A percentile compares a stretch with the other conserved stretches of the same genome.
Evolutionary conservation across 1,140 invertebrate species (phyloP).

Genomic region (Forficula auricularia): DNA sequence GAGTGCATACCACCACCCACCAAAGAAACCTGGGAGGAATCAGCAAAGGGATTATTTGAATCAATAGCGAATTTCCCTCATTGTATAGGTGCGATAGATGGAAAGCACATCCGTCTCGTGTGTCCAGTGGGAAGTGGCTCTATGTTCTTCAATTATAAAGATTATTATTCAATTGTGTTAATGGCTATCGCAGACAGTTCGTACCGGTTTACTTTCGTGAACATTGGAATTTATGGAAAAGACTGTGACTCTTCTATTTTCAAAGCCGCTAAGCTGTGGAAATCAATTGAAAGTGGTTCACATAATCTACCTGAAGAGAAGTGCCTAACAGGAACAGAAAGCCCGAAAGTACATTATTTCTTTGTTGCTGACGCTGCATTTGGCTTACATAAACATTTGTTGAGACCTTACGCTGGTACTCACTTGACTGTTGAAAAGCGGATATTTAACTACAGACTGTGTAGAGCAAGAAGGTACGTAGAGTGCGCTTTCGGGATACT

Average conservation of each 20-base stretch:
- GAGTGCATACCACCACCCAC: conserved; percentile 11
- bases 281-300: conserved; percentile 9
- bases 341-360: conserved; percentile 14
- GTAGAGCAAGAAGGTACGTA: conserved; percentile 18
- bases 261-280: conserved; percentile 14
- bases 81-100: conserved; percentile 17
- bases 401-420: conserved; percentile 24
- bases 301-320: conserved; percentile 11
- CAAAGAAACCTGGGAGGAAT: conserved; percentile 10
- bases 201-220: conserved; percentile 15
- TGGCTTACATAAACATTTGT: conserved; percentile 22
- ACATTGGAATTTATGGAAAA: conserved; percentile 17
- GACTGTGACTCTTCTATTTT: conserved; percentile 17
- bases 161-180: conserved; percentile 14
- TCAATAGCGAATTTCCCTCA: conserved; percentile 7
- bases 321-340: conserved; percentile 11
- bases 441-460: conserved; percentile 26
- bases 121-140: conserved; percentile 18
- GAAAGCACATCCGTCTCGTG: conserved; percentile 20
- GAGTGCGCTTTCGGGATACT: conserved; percentile 20
- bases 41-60: conserved; percentile 7
- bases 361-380: conserved; percentile 29
- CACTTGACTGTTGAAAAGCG: conserved; percentile 17
- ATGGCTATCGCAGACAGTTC: conserved; percentile 15
- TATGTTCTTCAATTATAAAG: conserved; percentile 17